Evolutionary conservation across 2,888 invertebrate genomes (phyloP).

Genomic region (Harpalus rufipes): DNA sequence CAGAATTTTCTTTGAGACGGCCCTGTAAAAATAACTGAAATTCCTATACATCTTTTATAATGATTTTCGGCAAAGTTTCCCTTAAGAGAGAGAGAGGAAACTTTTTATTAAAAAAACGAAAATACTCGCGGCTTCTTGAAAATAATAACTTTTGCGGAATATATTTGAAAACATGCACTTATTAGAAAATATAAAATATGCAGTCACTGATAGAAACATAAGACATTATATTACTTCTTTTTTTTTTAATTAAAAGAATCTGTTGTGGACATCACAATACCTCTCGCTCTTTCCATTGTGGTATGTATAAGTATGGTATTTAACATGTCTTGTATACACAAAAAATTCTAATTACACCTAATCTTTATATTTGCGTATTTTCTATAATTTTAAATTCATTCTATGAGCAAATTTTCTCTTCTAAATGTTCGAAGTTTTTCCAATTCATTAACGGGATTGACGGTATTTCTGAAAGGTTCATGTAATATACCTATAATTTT

Average conservation of each 20-base stretch:
- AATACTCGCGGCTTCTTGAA: constrained; percentile 29
- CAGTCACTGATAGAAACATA: constrained; percentile 17
- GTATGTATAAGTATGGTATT: no score
- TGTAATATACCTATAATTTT: no score
- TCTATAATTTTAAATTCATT: no score
- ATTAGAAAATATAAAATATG: constrained; percentile 39
- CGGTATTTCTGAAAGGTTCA: no score
- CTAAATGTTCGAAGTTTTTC: no score
- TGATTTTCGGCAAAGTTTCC: constrained; percentile 59
- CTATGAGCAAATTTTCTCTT: no score
- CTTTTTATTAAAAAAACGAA: constrained; percentile 59
- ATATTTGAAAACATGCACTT: constrained; percentile 36
- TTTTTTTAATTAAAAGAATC: constrained; percentile 83
- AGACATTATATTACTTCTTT: constrained; percentile 54
- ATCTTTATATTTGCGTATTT: no score
- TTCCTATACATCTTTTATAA: constrained; percentile 62
- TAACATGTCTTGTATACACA: no score
- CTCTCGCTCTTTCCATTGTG: no score
- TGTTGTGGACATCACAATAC: no score
- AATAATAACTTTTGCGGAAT: constrained; percentile 18
- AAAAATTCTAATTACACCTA: no score
- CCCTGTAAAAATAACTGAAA: constrained; percentile 45
- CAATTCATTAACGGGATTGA: no score
- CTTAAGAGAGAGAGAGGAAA: constrained; percentile 19
- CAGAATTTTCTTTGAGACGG: neutral